These are phyloP conservation scores for Drosophila diplacantha DNA, from an alignment of 2,888 invertebrate genomes.

Conservation along the genomic window DNA sequence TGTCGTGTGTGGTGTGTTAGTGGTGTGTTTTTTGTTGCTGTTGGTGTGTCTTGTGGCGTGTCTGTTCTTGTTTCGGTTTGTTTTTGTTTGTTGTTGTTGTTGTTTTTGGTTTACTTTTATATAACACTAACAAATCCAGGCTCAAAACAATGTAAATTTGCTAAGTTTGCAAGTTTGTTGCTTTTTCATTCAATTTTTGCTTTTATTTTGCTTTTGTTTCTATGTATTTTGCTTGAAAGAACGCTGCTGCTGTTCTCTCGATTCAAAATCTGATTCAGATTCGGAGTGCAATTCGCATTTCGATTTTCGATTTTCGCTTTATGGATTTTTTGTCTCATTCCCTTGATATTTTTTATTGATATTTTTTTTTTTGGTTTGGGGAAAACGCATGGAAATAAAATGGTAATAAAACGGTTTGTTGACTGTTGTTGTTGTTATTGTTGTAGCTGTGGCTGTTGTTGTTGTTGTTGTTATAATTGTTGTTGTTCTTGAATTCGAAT, in stretches of 20 bases:
- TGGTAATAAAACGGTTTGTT: conserved; percentile 58
- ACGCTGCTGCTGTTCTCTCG: conserved; percentile 27
- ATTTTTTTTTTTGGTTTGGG: conserved; percentile 14
- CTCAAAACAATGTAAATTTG: conserved; percentile 71
- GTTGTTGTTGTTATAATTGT: conserved; percentile 19
- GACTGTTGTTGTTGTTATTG: conserved; percentile 37
- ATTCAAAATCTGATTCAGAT: conserved; percentile 35
- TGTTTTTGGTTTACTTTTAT: conserved; percentile 60
- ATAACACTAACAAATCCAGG: conserved; percentile 77
- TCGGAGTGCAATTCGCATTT: conserved; percentile 35
- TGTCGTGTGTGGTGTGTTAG: conserved; percentile 19
- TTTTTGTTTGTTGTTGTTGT: conserved; percentile 30
- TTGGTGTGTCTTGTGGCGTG: conserved; percentile 16
- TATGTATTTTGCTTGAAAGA: conserved; percentile 23
- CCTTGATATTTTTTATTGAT: conserved; percentile 10
- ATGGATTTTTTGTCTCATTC: conserved; percentile 25
- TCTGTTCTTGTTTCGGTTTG: conserved; percentile 40
- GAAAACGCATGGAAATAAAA: conserved; percentile 56
- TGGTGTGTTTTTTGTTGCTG: conserved; percentile 18
- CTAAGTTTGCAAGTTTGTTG: conserved; percentile 42
- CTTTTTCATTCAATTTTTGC: conserved; percentile 30
- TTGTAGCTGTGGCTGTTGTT: conserved; percentile 29
- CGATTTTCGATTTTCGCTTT: conserved; percentile 16
- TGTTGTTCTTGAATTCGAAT: conserved; percentile 34
- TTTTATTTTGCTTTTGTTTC: conserved; percentile 21